Base-by-base conservation (phyloP, 2,888 invertebrate species). In the Nasonovia ribisnigri region DNA sequence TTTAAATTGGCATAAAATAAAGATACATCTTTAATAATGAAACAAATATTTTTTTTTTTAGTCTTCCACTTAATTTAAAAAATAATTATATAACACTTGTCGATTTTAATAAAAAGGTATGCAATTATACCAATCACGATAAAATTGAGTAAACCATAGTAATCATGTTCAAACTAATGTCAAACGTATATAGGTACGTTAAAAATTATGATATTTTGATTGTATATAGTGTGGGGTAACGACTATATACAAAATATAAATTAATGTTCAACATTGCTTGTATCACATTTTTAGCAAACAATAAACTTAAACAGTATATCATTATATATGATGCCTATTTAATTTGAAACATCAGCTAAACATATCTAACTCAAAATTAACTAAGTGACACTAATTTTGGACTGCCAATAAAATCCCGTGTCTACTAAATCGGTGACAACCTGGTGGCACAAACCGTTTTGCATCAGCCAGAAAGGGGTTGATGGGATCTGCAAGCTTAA, bases 401-500 rank as follows among this genome's bases (percentile, higher is more conserved):
- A 57, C 24, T 84, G 26, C 43, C 54, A 92, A 54, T 91, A 51
- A 84, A 91, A 91, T 88, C 48, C 60, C 16, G 20, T 42, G 92
- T 87, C 42, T 48, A 11, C 36, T 29, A 51, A 87, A 88, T 88
- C 48, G 36, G 87, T 51, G 92, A 92, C 87, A 88, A 92, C 67
- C 57, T 67, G 36, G 60, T 48, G 36, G 60, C 36, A 36, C 36
- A 86, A 87, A 88, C 87, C 87, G 48, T 67, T 87, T 88, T 67
- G 42, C 87, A 29, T 88, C 36, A 29, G 67, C 87, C 48, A 67
- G 36, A 87, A 92, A 88, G 67, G 91, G 92, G 87, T 67, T 88
- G 92, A 60, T 48, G 42, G 92, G 48, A 88, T 92, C 87, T 51
- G 92, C 36, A 24, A n/a, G 84, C 54, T 92, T 89, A 92, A 92